Evolutionary conservation across 2,888 invertebrate genomes (phyloP).

Genomic region (Alentia gelatinosa): DNA sequence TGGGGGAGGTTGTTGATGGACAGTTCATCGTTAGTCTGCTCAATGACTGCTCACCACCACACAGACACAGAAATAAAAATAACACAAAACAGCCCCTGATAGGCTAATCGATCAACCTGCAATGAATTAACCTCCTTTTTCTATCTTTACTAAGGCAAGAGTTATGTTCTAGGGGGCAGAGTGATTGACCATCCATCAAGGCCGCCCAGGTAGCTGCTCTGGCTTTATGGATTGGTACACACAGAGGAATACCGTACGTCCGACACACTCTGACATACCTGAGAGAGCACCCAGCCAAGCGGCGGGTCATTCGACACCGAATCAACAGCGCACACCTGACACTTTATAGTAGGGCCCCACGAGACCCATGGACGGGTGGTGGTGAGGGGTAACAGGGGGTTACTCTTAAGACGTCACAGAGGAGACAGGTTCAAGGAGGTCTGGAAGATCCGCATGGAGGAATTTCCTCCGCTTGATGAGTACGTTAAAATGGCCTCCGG

Average conservation of each 20-base stretch:
- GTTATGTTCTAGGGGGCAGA: not conserved
- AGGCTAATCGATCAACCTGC: conserved; percentile 3
- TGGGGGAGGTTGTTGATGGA: not conserved
- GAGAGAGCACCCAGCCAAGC: not conserved
- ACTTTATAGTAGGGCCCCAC: not conserved
- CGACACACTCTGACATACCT: not conserved
- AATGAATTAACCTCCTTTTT: not conserved
- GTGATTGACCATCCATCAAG: conserved; percentile 19
- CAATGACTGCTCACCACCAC: too few species aligned
- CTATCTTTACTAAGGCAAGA: not conserved
- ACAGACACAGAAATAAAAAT: not conserved
- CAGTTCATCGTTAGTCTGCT: not conserved
- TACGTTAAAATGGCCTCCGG: not conserved
- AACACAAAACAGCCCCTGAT: not conserved
- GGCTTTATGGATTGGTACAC: not conserved
- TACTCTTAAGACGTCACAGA: not conserved
- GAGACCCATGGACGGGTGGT: not conserved
- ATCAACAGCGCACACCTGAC: not conserved
- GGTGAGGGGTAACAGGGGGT: not conserved
- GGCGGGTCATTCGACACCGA: not conserved
- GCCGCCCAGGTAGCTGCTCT: not conserved
- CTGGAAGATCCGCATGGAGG: not conserved
- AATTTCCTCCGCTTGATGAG: not conserved
- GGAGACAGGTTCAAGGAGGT: not conserved
- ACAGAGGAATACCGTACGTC: not conserved